Percentiles rank a stretch among this genome's conserved stretches.
Evolutionary conservation across 2,888 invertebrate genomes (phyloP).

Genomic region (Meteorus cinctellus): DNA sequence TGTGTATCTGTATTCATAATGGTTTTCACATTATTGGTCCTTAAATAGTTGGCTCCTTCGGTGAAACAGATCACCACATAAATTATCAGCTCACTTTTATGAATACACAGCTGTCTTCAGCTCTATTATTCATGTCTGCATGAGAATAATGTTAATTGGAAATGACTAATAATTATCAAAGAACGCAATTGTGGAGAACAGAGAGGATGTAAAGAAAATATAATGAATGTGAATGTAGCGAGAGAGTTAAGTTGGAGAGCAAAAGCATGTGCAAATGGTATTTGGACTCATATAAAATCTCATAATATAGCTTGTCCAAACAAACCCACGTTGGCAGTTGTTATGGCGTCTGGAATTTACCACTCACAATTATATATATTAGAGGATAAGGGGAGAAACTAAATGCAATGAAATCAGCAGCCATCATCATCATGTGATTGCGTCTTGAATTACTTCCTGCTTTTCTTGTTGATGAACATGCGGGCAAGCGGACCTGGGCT

Average conservation of each 20-base stretch:
- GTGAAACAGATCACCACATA: constrained; percentile 2
- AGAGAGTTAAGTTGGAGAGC: constrained; percentile 29
- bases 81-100: not conserved
- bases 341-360: constrained; percentile 47
- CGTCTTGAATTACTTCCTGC: constrained; percentile 33
- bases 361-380: constrained; percentile 45
- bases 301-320: constrained; percentile 68
- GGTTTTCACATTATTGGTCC: constrained; percentile 3
- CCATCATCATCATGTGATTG: constrained; percentile 40
- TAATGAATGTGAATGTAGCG: not conserved
- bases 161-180: not conserved
- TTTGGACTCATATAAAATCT: constrained; percentile 65
- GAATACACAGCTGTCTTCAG: not conserved
- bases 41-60: constrained; percentile 7
- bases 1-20: not conserved
- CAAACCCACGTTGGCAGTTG: constrained; percentile 61
- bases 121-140: not conserved
- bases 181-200: constrained; percentile 3
- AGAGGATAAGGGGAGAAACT: constrained; percentile 23
- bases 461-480: constrained; percentile 32
- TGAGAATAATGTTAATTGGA: not conserved
- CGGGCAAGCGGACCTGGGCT: constrained; percentile 26
- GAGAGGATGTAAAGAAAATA: not conserved
- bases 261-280: constrained; percentile 27
- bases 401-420: constrained; percentile 29